Evolutionary conservation across 2,888 invertebrate species (phyloP).

Genomic region (Capitulum mitella): DNA sequence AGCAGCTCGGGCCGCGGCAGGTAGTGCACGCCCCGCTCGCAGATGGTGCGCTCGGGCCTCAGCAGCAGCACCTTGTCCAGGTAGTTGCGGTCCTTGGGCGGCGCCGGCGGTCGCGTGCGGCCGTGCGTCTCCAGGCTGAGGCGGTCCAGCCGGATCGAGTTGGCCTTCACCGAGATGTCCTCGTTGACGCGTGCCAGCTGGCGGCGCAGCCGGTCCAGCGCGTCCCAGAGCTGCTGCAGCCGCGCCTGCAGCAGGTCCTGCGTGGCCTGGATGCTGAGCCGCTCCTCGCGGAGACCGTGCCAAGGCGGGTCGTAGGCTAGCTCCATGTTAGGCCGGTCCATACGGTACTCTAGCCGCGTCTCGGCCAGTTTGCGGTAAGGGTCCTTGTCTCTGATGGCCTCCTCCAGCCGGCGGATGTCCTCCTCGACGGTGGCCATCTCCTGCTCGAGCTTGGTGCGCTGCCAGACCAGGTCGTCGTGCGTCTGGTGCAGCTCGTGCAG

Average conservation of each 20-base stretch:
- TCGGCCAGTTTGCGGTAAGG: constrained; percentile 12
- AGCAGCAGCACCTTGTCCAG: constrained; percentile 22
- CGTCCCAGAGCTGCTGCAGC: constrained; percentile 18
- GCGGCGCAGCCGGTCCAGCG: constrained; percentile 11
- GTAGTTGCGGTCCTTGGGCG: constrained; percentile 12
- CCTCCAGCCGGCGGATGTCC: constrained; percentile 15
- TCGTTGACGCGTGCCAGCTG: constrained; percentile 17
- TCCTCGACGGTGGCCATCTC: constrained; percentile 12
- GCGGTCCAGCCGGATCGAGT: constrained; percentile 4
- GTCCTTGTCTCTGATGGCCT: constrained; percentile 16
- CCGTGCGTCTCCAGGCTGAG: constrained; percentile 18
- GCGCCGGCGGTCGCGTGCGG: constrained; percentile 14
- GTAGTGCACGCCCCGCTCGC: constrained; percentile 19
- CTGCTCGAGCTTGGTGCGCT: constrained; percentile 16
- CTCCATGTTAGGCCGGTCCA: constrained; percentile 2
- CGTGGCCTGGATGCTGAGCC: constrained; percentile 18
- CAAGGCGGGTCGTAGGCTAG: constrained; percentile 15
- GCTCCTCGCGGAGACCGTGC: constrained; percentile 20
- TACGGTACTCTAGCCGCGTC: constrained; percentile 12
- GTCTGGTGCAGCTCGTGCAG: constrained; percentile 16
- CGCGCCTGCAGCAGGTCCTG: neutral
- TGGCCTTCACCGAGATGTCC: constrained; percentile 21
- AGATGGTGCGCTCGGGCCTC: constrained; percentile 9
- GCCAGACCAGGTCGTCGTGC: constrained; percentile 17
- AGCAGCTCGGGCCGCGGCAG: constrained; percentile 5